These are phyloP conservation scores for Palythoa caribaeorum DNA, from an alignment of 92 coral and sea anemone genomes.

Conservation along the genomic window DNA sequence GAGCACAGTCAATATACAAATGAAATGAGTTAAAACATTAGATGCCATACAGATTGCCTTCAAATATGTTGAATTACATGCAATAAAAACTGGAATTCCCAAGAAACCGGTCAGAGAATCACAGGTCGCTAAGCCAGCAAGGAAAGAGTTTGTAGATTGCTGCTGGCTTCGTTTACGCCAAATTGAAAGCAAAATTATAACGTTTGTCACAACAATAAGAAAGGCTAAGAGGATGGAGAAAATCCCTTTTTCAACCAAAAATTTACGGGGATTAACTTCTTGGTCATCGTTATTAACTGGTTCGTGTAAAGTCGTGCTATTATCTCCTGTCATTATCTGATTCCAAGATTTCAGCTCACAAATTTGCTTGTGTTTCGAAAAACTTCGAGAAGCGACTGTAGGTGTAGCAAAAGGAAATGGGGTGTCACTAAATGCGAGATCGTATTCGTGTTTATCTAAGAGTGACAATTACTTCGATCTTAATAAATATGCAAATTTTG, in stretches of 20 bases:
- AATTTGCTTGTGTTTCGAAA: not conserved
- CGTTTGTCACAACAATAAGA: constrained; percentile 13
- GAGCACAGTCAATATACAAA: not conserved
- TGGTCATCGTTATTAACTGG: not conserved
- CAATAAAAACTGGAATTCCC: constrained; percentile 21
- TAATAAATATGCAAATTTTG: not conserved
- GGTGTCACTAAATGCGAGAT: not conserved
- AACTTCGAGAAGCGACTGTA: not conserved
- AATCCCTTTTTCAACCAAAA: not conserved
- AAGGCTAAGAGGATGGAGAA: constrained; percentile 1
- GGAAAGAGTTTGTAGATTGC: constrained; percentile 20
- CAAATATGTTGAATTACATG: not conserved
- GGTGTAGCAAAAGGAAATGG: not conserved
- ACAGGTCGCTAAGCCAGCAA: constrained; percentile 20
- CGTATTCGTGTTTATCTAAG: no score
- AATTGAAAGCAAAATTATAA: constrained; percentile 10
- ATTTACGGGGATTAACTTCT: not conserved
- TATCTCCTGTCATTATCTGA: not conserved
- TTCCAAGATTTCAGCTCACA: not conserved
- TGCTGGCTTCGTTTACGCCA: not conserved
- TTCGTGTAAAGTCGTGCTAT: not conserved
- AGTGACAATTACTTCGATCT: no score
- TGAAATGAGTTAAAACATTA: not conserved
- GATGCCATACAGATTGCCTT: not conserved
- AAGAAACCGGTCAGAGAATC: constrained; percentile 19